Evolutionary conservation across 2,888 invertebrate genomes (phyloP), one percentile per base, ranked within the genome.

Genomic region (Uloborus plumipes): DNA sequence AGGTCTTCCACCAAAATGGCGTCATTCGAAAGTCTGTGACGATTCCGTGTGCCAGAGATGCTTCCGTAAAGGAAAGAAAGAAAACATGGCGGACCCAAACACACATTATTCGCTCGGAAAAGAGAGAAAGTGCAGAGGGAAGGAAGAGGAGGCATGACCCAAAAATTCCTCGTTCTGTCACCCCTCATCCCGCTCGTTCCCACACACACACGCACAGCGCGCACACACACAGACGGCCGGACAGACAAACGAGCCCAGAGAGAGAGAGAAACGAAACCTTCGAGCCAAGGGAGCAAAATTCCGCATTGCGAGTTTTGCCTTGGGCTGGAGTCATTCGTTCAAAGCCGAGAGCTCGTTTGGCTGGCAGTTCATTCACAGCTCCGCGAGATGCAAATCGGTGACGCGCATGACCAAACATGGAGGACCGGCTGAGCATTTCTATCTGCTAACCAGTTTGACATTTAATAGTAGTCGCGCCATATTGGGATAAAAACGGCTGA

Each of bases 161-260:
- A 77, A 64, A 77, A 55, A 58, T 20, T 65, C 47, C 55, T 39
- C 39, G 9, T 39, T 39, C 39, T 39, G 39, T 39, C 39, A 39
- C 39, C n/a, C n/a, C n/a, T 39, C 39, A 39, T 11, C 11, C 9
- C 39, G 39, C 26, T 39, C 39, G 39, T 39, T 62, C 31, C 31
- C 76, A 69, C 66, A 39, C 69, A 66, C 61, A 58, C 64, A 53
- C 72, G 58, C 55, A 74, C 39, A 2, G 47, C 58, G 49, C 31
- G 13, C 55, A 31, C 58, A 39, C 71, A 71, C 49, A 31, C 58
- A 59, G 58, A 50, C 62, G 39, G 18, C 20, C n/a, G 47, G 13
- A 22, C 65, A 78, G 78, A 78, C 78, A 77, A 70, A 70, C 64
- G 64, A 53, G 65, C 39, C 47, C 39, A 39, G 9, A 39, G 39